A percentile compares a stretch with the other conserved stretches of the same genome.
phyloP scores from a whole-genome alignment of 2,113 vertebrate species.

The Callaeas wilsoni region DNA sequence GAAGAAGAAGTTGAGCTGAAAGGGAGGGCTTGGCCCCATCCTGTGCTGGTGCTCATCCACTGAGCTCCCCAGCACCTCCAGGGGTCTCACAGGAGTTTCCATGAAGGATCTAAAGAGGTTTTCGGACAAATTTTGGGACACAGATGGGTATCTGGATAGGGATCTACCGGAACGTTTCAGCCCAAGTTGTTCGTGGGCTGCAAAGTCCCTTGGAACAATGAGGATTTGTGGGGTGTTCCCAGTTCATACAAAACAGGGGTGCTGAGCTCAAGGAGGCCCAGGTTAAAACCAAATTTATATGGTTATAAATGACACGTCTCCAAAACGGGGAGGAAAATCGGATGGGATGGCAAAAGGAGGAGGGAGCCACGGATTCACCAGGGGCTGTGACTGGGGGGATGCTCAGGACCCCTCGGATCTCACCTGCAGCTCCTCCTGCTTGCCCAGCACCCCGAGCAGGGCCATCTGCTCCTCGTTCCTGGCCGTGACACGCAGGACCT shows the following conservation, averaged over 20 bases:
- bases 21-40: fast-evolving
- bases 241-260: fast-evolving
- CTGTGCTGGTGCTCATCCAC: background rate
- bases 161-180: background rate
- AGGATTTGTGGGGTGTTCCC: background rate
- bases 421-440: constrained; percentile 75
- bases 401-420: background rate
- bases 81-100: background rate
- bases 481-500: constrained; percentile 82
- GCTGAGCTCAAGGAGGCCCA: background rate
- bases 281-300: fast-evolving
- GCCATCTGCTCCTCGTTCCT: constrained; percentile 70
- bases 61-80: background rate
- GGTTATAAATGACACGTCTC: fast-evolving
- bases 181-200: background rate
- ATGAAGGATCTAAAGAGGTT: background rate
- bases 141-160: fast-evolving
- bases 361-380: background rate
- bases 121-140: background rate
- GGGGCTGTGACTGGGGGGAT: fast-evolving
- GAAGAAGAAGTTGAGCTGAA: background rate
- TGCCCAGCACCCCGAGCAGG: constrained; percentile 71
- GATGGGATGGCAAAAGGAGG: background rate
- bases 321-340: fast-evolving
- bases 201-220: background rate